These are phyloP conservation scores for Hesperophylax magnus DNA, from an alignment of 1,140 invertebrate genomes.

Conservation along the genomic window DNA sequence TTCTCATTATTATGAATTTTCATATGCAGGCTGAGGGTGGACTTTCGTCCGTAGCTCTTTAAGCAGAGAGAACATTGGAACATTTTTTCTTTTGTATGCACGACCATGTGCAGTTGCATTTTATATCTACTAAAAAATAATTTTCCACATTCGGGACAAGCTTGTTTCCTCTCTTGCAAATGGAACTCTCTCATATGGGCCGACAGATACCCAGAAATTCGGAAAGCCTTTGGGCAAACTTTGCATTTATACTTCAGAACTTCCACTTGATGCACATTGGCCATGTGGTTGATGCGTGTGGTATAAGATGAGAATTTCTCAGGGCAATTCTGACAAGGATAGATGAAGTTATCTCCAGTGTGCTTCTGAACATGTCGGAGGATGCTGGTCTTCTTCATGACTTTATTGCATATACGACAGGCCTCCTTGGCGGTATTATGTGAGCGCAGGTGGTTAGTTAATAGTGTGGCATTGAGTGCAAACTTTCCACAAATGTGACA, in stretches of 20 bases:
- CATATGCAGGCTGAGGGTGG: constrained; percentile 81
- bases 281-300: constrained; percentile 65
- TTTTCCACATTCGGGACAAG: constrained; percentile 64
- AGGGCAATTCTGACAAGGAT: constrained; percentile 68
- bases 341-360: constrained; percentile 56
- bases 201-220: constrained; percentile 60
- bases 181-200: constrained; percentile 63
- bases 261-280: constrained; percentile 61
- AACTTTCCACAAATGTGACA: constrained; percentile 60
- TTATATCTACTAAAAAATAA: constrained; percentile 61
- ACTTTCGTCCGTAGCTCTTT: constrained; percentile 63
- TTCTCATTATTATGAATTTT: constrained; percentile 76
- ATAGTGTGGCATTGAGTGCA: constrained; percentile 54
- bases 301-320: constrained; percentile 68
- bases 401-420: constrained; percentile 54
- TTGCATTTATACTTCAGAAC: constrained; percentile 60
- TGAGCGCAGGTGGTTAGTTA: constrained; percentile 23
- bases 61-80: constrained; percentile 71
- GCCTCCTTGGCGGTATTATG: constrained; percentile 40
- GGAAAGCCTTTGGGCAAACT: constrained; percentile 63
- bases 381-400: constrained; percentile 44
- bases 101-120: constrained; percentile 69
- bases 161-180: constrained; percentile 60
- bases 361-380: constrained; percentile 46
- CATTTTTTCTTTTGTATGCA: constrained; percentile 69